These are phyloP conservation scores for Drosophila kanapiae DNA, from an alignment of 1,140 invertebrate genomes.

Conservation along the genomic window DNA sequence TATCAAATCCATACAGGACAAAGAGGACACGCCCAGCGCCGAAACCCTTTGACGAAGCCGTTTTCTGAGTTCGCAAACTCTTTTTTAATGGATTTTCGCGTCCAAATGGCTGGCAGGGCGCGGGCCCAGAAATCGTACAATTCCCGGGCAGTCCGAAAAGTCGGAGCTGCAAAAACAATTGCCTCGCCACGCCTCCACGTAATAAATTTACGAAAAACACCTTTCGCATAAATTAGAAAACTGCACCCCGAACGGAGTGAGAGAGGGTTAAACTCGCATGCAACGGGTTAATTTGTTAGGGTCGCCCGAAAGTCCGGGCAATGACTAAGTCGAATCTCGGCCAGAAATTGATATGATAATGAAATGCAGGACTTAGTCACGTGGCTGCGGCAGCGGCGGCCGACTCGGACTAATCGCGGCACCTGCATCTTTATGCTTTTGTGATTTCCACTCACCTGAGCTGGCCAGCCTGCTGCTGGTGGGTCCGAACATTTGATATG, in stretches of 20 bases:
- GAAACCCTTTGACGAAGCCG: constrained; percentile 42
- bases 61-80: constrained; percentile 27
- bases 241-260: constrained; percentile 26
- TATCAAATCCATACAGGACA: constrained; percentile 58
- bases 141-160: constrained; percentile 36
- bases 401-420: constrained; percentile 67
- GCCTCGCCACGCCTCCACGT: constrained; percentile 64
- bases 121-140: constrained; percentile 56
- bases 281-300: constrained; percentile 82
- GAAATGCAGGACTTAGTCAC: constrained; percentile 57
- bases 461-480: constrained; percentile 96
- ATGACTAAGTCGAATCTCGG: constrained; percentile 73
- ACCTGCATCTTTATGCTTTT: constrained; percentile 85
- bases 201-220: constrained; percentile 80
- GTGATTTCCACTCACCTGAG: constrained; percentile 89
- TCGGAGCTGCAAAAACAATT: constrained; percentile 66
- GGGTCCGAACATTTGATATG: constrained; percentile 98
- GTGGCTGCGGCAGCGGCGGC: constrained; percentile 19
- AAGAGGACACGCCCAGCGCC: constrained; percentile 58
- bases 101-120: constrained; percentile 50
- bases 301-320: constrained; percentile 49
- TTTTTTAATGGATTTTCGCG: constrained; percentile 60
- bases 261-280: constrained; percentile 68
- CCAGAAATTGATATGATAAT: constrained; percentile 82
- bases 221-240: constrained; percentile 83